Base-by-base conservation (phyloP, 2,888 invertebrate species). In the Bruchidius siliquastri region DNA sequence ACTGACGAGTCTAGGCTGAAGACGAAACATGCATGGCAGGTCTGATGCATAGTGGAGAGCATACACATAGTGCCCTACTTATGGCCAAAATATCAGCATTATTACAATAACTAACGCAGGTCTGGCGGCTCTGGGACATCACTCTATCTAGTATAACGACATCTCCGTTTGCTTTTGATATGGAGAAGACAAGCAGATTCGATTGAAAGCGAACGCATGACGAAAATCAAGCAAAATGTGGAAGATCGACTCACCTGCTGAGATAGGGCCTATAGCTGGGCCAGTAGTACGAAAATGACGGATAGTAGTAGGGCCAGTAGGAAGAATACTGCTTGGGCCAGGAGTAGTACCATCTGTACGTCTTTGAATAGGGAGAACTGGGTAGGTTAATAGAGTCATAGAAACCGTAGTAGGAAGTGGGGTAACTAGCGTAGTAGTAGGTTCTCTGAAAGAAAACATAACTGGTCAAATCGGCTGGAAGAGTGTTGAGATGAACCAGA, bases 311-410 rank as follows among this genome's bases (percentile, higher is more conserved):
- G 6, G 10, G 49, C 49, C 49, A 49, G 71, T 76, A 77, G 8
- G 74, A 76, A 30, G 71, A 69, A 71, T 80, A 79, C 21, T 77
- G 75, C 69, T 80, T 79, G 18, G 81, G 81, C 77, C 78, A 81
- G 32, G 76, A 76, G 76, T 80, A 80, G 77, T 81, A 79, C 81
- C 81, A 81, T 70, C 81, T 74, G 73, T 80, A 81, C n/a, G 75
- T 22, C 74, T 77, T 81, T 22, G 80, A 79, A 74, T 77, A 80
- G n/a, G 75, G 71, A 69, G 73, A 75, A 73, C 79, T 80, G 32
- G 81, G 80, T 32, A 79, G 74, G 70, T 76, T 79, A 71, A 79
- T 22, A 21, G 80, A 79, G 22, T 73, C 72, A 71, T 77, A 77
- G 75, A 78, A 21, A 20, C 21, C 75, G 71, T 73, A 69, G 70